Base-by-base conservation (phyloP, 2,888 invertebrate genomes). In the Neoscelio sp. region DNA sequence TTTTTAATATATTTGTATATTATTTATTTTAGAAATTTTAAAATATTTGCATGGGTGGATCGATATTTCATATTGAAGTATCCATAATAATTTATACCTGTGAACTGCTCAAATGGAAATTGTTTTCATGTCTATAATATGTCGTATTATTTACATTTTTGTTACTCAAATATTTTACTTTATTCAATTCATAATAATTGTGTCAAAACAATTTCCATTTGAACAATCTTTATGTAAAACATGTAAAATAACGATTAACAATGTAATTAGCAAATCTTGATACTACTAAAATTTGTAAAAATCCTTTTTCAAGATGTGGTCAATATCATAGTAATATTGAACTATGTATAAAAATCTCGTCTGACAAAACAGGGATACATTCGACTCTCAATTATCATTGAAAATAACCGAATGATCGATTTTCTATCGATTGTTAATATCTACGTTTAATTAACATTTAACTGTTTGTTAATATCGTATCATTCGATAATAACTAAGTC, bases 31-130 rank as follows among this genome's bases (percentile, higher is more conserved):
- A n/a, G n/a, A n/a, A n/a, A n/a, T n/a, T n/a, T n/a, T n/a, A n/a
- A n/a, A n/a, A 2, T 6, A 30, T 30, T 38, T 38, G 7, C 30
- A 60, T 30, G 18, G 30, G 12, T 30, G 35, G 33, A 33, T 12
- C 13, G 40, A 28, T 64, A 54, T 44, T 65, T 65, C 52, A 65
- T 38, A 54, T 54, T 65, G 65, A 65, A 65, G 40, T 65, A 42
- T 33, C 28, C 8, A 7, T 23, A 15, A 38, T 12, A 26, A 38
- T 20, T n/a, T 12, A 60, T 20, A 20, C 26, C 7, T 13, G 26
- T 50, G 5, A 8, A 40, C 50, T 40, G 35, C 46, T 62, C 48
- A 35, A 35, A 10, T 23, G 48, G 26, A 48, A 2, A 62, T 50
- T 64, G 40, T 64, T n/a, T n/a, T n/a, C n/a, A n/a, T n/a, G n/a